These are phyloP conservation scores for Lepidothrix coronata DNA, from an alignment of 2,113 vertebrate species.

Conservation along the genomic window DNA sequence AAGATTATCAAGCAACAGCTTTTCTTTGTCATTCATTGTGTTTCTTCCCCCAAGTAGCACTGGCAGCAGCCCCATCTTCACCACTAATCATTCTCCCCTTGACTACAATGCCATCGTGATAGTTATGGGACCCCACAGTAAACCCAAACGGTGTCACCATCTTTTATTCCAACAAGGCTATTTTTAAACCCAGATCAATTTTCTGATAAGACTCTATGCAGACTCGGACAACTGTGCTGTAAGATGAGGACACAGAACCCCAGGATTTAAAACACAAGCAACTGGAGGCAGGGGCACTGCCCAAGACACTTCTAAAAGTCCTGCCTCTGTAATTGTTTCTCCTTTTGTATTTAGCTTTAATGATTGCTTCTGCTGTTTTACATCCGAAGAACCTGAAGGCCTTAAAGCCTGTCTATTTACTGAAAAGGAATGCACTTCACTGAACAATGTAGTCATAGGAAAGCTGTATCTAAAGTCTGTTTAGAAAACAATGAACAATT, in stretches of 20 bases:
- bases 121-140: neutral
- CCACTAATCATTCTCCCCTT: neutral
- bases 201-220: neutral
- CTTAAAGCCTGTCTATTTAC: neutral
- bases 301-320: neutral
- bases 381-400: neutral
- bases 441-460: neutral
- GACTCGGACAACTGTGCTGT: neutral
- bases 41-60: too few relatives aligned
- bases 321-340: neutral
- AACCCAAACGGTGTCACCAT: neutral
- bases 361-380: neutral
- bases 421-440: neutral
- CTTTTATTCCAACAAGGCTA: neutral
- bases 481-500: neutral
- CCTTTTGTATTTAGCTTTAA: neutral
- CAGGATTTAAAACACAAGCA: neutral
- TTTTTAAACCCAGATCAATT: neutral
- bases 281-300: neutral
- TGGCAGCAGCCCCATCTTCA: neutral
- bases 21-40: neutral
- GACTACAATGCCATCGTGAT: neutral
- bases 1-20: neutral
- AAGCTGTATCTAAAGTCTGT: neutral
- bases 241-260: neutral